These are phyloP conservation scores for Trematomus bernacchii DNA, from an alignment of 2,797 vertebrate species.

Conservation along the genomic window DNA sequence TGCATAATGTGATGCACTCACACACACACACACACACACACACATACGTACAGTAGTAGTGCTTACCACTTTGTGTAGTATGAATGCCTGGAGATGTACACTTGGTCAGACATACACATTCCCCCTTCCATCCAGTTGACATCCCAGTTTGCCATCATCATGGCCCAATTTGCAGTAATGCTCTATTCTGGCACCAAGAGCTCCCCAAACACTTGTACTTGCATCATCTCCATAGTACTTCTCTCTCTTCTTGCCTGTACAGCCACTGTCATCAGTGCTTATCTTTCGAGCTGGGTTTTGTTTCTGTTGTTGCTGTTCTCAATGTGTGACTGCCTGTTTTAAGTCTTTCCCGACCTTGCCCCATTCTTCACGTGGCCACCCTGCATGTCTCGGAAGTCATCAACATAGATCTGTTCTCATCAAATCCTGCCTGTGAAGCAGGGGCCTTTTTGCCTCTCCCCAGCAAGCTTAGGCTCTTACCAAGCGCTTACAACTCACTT, in stretches of 20 bases:
- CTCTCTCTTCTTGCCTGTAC: not conserved
- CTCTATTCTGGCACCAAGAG: conserved; percentile 36
- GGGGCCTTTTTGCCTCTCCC: conserved; percentile 14
- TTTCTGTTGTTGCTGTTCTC: conserved; percentile 21
- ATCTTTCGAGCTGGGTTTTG: conserved; percentile 26
- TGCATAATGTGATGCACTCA: conserved; percentile 30
- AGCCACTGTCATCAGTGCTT: conserved; percentile 27
- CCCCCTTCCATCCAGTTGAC: conserved; percentile 7
- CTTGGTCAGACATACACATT: conserved; percentile 12
- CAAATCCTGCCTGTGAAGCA: conserved; percentile 18
- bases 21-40: conserved; percentile 2
- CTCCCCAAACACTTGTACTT: conserved; percentile 38
- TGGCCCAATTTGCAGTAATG: conserved; percentile 35
- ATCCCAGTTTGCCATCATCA: not conserved
- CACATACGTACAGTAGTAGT: not conserved
- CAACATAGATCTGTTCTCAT: conserved; percentile 9
- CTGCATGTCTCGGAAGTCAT: conserved; percentile 29
- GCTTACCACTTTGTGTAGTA: not conserved
- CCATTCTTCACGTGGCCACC: conserved; percentile 28
- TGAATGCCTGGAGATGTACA: conserved; percentile 6
- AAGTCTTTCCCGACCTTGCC: conserved; percentile 21
- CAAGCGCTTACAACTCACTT: conserved; percentile 30
- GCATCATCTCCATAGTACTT: conserved; percentile 23
- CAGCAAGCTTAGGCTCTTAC: conserved; percentile 7
- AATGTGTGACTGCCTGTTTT: conserved; percentile 18